A percentile compares a stretch with the other conserved stretches of the same genome.
phyloP scores from a whole-genome alignment of 2,888 invertebrate species.

The Octonoba sinensis region DNA sequence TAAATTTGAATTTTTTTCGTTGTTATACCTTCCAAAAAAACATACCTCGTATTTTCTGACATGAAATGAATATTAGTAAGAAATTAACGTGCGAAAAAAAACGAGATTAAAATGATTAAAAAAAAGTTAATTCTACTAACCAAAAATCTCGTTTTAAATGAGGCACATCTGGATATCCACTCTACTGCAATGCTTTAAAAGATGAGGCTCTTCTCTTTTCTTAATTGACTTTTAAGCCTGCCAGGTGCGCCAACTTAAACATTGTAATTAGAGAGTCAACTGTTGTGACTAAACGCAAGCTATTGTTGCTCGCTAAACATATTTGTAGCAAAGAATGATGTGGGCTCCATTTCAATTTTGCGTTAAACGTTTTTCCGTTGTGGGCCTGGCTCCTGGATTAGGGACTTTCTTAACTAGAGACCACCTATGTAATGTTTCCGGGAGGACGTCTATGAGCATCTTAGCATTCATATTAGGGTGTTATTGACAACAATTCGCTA shows the following conservation, averaged over 20 bases:
- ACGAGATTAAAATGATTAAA: no score
- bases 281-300: conserved; percentile 17
- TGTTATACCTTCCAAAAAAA: no score
- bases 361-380: conserved; percentile 3
- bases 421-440: neutral
- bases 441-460: neutral
- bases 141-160: no score
- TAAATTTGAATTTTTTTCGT: no score
- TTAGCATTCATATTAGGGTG: neutral
- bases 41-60: no score
- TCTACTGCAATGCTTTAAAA: no score
- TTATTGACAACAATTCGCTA: neutral
- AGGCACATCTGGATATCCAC: conserved; percentile 1
- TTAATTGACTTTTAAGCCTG: neutral
- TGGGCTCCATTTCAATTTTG: conserved; percentile 8
- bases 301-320: conserved; percentile 24
- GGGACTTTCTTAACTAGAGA: neutral
- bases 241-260: conserved; percentile 26
- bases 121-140: no score
- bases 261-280: conserved; percentile 32
- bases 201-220: no score
- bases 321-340: conserved; percentile 6
- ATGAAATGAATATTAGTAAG: no score
- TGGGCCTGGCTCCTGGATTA: neutral
- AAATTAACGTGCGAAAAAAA: no score